These are phyloP conservation scores for Labrus mixtus DNA, from an alignment of 2,113 vertebrate genomes.

Conservation along the genomic window DNA sequence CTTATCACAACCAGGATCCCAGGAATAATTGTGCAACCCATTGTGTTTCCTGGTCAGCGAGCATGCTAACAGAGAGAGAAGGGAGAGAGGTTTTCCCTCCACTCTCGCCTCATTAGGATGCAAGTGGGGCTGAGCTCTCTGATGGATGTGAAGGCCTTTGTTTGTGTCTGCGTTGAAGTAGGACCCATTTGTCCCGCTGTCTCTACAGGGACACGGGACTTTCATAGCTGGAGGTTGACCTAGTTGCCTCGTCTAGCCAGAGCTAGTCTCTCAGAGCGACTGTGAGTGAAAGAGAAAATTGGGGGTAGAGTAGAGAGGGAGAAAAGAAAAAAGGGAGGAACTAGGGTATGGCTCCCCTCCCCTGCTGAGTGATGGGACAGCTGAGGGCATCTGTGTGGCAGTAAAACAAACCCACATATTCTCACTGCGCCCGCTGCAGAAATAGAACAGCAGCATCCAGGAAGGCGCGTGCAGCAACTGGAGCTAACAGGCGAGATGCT, in stretches of 20 bases:
- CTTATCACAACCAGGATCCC: conserved; percentile 7
- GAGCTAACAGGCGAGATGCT: conserved; percentile 29
- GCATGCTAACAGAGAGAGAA: conserved; percentile 24
- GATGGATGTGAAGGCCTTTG: conserved; percentile 56
- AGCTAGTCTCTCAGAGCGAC: conserved; percentile 33
- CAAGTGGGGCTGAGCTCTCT: conserved; percentile 48
- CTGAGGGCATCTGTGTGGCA: conserved; percentile 54
- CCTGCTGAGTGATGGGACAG: conserved; percentile 71
- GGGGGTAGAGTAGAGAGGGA: conserved; percentile 3
- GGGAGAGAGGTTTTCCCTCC: conserved; percentile 23
- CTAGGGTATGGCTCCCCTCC: conserved; percentile 41
- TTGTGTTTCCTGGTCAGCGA: conserved; percentile 59
- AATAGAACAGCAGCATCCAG: conserved; percentile 65
- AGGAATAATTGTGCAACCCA: conserved; percentile 1
- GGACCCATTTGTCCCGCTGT: conserved; percentile 62
- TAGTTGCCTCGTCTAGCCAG: conserved; percentile 61
- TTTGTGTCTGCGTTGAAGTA: conserved; percentile 52
- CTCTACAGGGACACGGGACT: conserved; percentile 43
- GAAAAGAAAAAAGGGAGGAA: conserved; percentile 21
- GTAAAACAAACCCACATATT: conserved; percentile 61
- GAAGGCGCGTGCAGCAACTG: conserved; percentile 43
- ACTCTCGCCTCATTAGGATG: conserved; percentile 64
- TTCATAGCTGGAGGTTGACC: conserved; percentile 68
- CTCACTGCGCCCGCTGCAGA: conserved; percentile 38
- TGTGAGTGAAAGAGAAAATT: conserved; percentile 38